Conservation (phyloP, 1,140 invertebrate species). For the Drosophila repleta region DNA sequence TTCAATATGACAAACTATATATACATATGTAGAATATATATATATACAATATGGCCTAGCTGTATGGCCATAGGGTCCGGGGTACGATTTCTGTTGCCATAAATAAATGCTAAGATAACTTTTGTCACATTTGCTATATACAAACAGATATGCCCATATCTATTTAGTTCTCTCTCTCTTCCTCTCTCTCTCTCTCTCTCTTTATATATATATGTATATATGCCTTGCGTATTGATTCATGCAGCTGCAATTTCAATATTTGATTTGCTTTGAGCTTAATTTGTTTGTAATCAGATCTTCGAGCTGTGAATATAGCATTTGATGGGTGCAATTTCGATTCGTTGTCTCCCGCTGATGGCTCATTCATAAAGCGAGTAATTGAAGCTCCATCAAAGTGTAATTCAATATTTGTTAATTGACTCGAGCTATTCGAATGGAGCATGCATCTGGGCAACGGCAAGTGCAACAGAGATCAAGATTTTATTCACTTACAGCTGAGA, state of each 20-base stretch:
- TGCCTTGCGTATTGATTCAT: conserved; percentile 9
- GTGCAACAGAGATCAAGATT: too few species aligned
- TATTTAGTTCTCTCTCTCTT: too few species aligned
- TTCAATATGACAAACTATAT: conserved; percentile 48
- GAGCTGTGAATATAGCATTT: conserved; percentile 9
- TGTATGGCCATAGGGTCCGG: neutral
- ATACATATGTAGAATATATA: too few species aligned
- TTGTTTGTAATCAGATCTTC: conserved; percentile 11
- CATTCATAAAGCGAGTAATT: conserved; percentile 17
- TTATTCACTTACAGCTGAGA: too few species aligned
- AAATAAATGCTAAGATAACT: conserved; percentile 68
- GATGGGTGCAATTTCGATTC: conserved; percentile 1
- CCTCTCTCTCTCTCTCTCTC: too few species aligned
- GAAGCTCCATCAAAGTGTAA: too few species aligned
- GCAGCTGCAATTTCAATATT: conserved; percentile 37
- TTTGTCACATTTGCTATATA: conserved; percentile 15
- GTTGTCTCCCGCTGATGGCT: neutral
- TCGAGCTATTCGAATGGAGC: neutral
- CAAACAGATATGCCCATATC: neutral
- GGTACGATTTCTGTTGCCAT: conserved; percentile 30
- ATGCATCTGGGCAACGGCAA: too few species aligned
- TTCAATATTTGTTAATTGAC: neutral
- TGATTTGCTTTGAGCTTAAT: conserved; percentile 12
- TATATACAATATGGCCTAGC: neutral
- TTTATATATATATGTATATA: conserved; percentile 17